These are phyloP conservation scores for Oostethus manadensis DNA, from an alignment of 2,113 vertebrate genomes.

Conservation along the genomic window DNA sequence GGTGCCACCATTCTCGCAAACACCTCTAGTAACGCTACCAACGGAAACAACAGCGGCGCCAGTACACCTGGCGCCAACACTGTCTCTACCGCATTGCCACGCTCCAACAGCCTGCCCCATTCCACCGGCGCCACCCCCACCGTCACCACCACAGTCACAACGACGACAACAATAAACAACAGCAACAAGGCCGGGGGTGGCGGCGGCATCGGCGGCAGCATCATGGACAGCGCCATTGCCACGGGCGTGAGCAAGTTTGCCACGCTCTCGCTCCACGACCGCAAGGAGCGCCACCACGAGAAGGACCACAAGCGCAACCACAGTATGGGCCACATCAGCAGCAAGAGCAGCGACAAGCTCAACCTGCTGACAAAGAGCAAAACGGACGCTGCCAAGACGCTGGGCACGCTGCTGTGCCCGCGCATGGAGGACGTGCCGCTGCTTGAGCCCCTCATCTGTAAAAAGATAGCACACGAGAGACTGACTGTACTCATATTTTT, in stretches of 20 bases:
- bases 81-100: slow-evolving; percentile 84
- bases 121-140: slow-evolving; percentile 75
- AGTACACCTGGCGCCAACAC: slow-evolving; percentile 77
- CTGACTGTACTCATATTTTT: slow-evolving; percentile 99
- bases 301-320: slow-evolving; percentile 99
- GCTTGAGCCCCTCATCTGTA: slow-evolving; percentile 98
- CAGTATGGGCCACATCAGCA: slow-evolving; percentile 99
- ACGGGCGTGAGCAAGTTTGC: slow-evolving; percentile 96
- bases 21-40: slow-evolving; percentile 59
- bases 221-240: slow-evolving; percentile 86
- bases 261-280: slow-evolving; percentile 93
- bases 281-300: slow-evolving; percentile 91
- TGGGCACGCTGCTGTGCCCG: slow-evolving; percentile 93
- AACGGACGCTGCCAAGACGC: slow-evolving; percentile 93
- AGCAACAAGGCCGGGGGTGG: slow-evolving; percentile 76
- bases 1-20: slow-evolving; percentile 56
- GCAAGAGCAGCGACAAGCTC: slow-evolving; percentile 99
- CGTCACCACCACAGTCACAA: slow-evolving; percentile 10
- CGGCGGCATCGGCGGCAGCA: slow-evolving; percentile 74
- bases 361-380: slow-evolving; percentile 77
- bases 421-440: slow-evolving; percentile 98
- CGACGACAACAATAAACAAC: slow-evolving; percentile 16
- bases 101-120: slow-evolving; percentile 97
- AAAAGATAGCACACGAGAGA: slow-evolving; percentile 99
- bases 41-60: slow-evolving; percentile 75